Percentiles rank a stretch among this genome's conserved stretches.
phyloP scores from a whole-genome alignment of 2,797 vertebrate genomes.

The Heteromormyrus szaboi region DNA sequence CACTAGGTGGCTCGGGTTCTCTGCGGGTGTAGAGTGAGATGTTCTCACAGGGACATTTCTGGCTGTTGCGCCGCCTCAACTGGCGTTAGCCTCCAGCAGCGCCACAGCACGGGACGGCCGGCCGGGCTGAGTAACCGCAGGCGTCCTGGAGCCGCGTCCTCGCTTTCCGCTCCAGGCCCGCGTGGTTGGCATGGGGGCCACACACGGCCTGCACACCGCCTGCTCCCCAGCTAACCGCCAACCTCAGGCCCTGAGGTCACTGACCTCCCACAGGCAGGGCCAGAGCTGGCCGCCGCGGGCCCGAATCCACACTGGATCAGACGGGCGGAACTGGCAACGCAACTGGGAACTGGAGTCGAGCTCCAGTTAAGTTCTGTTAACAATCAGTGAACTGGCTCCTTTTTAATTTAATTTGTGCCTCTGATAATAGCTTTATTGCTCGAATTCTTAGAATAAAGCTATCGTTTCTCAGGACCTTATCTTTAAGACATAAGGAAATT shows the following conservation, averaged over 20 bases:
- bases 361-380: neutral
- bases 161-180: neutral
- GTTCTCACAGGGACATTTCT: conserved; percentile 6
- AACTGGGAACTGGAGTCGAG: neutral
- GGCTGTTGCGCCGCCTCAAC: neutral
- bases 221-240: conserved; percentile 41
- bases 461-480: conserved; percentile 10
- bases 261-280: conserved; percentile 43
- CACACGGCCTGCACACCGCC: conserved; percentile 42
- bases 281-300: neutral
- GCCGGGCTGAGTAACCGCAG: neutral
- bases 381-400: neutral
- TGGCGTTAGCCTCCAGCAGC: neutral
- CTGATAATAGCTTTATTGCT: conserved; percentile 36
- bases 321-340: neutral
- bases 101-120: neutral
- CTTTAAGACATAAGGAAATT: conserved; percentile 12
- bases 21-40: neutral
- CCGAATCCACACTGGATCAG: neutral
- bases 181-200: conserved; percentile 42
- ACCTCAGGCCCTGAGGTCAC: conserved; percentile 44
- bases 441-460: conserved; percentile 26
- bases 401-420: neutral
- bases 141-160: neutral
- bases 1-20: neutral